A percentile compares a stretch with the other conserved stretches of the same genome.
phyloP scores from a whole-genome alignment of 2,888 invertebrate genomes.

The Eupithecia centaureata region DNA sequence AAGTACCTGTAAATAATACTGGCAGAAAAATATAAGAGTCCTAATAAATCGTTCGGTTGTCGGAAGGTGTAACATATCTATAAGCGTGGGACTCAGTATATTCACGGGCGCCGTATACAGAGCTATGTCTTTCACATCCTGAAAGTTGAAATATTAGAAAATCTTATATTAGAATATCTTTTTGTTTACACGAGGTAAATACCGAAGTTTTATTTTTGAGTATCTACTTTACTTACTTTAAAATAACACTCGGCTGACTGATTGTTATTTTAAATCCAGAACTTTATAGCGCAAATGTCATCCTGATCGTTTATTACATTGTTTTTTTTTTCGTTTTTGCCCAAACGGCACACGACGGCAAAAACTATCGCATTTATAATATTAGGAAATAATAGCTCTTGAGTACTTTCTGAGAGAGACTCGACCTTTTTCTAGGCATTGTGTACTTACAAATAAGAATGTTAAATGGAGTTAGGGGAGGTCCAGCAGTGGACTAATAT shows the following conservation, averaged over 20 bases:
- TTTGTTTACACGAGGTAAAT: background rate
- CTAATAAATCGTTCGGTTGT: conserved; percentile 86
- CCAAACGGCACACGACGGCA: background rate
- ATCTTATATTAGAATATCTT: background rate
- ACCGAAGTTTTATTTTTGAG: too few species aligned
- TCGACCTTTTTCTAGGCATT: too few species aligned
- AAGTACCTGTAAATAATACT: conserved; percentile 85
- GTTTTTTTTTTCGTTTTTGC: background rate
- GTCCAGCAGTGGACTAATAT: too few species aligned
- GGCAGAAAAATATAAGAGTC: conserved; percentile 85
- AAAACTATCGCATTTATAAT: background rate
- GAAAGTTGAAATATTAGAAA: conserved; percentile 46
- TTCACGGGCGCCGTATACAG: conserved; percentile 81
- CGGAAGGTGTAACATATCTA: conserved; percentile 84
- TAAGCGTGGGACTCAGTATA: conserved; percentile 83
- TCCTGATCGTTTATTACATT: background rate
- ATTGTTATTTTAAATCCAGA: background rate
- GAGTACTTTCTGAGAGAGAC: too few species aligned
- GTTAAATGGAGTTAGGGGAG: too few species aligned
- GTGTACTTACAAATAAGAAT: too few species aligned
- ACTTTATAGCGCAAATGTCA: background rate
- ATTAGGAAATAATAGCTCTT: background rate
- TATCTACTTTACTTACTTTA: too few species aligned
- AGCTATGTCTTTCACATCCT: conserved; percentile 81
- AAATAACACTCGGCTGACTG: too few species aligned